phyloP scores from a whole-genome alignment of 2,113 vertebrate genomes.

The Marmota monax region DNA sequence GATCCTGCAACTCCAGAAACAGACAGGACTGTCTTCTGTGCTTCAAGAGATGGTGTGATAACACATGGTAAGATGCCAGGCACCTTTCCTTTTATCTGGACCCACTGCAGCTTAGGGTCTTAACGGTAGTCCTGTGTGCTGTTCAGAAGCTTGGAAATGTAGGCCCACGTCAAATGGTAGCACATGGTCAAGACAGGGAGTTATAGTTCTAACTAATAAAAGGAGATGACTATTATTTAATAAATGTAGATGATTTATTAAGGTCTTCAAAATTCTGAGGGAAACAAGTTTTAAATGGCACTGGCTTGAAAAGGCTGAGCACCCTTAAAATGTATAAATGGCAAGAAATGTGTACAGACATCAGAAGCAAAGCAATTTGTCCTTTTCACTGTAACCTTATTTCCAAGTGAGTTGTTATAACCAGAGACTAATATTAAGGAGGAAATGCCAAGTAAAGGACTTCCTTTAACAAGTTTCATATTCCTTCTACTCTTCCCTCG shows the following conservation, averaged over 20 bases:
- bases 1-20: slow-evolving; percentile 6
- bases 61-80: background rate
- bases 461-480: background rate
- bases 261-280: slow-evolving; percentile 22
- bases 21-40: background rate
- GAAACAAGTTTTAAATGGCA: slow-evolving; percentile 21
- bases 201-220: slow-evolving; percentile 45
- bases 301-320: slow-evolving; percentile 26
- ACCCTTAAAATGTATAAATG: background rate
- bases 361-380: slow-evolving; percentile 36
- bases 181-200: background rate
- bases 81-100: slow-evolving; percentile 7
- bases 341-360: slow-evolving; percentile 33
- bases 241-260: slow-evolving; percentile 25
- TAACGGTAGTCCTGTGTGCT: background rate
- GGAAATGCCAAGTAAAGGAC: background rate
- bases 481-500: background rate
- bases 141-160: background rate
- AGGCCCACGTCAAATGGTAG: too few species aligned
- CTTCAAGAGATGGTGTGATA: background rate
- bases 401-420: slow-evolving; percentile 42
- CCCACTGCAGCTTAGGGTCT: background rate
- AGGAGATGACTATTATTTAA: slow-evolving; percentile 54
- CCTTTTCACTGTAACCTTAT: slow-evolving; percentile 53
- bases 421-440: slow-evolving; percentile 8